phyloP scores from a whole-genome alignment of 1,140 invertebrate species.

The Lordiphosa collinella region DNA sequence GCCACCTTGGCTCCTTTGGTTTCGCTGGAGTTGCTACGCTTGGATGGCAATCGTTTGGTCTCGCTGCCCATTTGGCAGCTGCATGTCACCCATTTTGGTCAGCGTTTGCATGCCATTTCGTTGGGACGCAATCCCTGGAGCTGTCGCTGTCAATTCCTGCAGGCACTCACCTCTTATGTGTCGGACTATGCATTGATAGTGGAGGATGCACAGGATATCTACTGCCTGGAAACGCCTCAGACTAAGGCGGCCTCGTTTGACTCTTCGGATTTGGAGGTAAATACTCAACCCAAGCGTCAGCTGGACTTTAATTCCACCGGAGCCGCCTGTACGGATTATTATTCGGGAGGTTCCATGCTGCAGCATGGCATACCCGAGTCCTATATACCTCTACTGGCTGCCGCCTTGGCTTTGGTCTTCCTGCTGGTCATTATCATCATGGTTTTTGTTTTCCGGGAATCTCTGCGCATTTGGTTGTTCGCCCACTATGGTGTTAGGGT shows the following conservation, averaged over 20 bases:
- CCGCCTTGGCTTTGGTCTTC: conserved; percentile 86
- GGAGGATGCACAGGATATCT: conserved; percentile 87
- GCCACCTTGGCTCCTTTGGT: conserved; percentile 88
- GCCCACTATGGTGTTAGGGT: conserved; percentile 91
- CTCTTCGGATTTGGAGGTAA: conserved; percentile 59
- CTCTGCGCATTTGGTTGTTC: conserved; percentile 92
- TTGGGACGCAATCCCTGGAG: conserved; percentile 92
- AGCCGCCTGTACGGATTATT: conserved; percentile 89
- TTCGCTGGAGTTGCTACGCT: conserved; percentile 88
- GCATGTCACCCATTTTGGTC: conserved; percentile 78
- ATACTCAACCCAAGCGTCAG: conserved; percentile 81
- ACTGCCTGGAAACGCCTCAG: conserved; percentile 87
- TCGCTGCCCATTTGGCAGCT: conserved; percentile 92
- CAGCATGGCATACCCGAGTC: conserved; percentile 91
- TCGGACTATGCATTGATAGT: conserved; percentile 90
- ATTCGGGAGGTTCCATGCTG: conserved; percentile 89
- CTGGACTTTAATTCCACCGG: conserved; percentile 89
- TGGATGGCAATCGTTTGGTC: conserved; percentile 91
- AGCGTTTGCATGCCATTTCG: conserved; percentile 85
- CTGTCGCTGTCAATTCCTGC: conserved; percentile 93
- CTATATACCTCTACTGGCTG: conserved; percentile 91
- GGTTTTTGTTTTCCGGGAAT: conserved; percentile 91
- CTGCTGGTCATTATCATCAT: conserved; percentile 86
- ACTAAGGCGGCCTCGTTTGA: conserved; percentile 71
- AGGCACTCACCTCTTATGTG: conserved; percentile 91